Evolutionary conservation across 1,140 invertebrate species (phyloP).

Genomic region (Centruroides vittatus): DNA sequence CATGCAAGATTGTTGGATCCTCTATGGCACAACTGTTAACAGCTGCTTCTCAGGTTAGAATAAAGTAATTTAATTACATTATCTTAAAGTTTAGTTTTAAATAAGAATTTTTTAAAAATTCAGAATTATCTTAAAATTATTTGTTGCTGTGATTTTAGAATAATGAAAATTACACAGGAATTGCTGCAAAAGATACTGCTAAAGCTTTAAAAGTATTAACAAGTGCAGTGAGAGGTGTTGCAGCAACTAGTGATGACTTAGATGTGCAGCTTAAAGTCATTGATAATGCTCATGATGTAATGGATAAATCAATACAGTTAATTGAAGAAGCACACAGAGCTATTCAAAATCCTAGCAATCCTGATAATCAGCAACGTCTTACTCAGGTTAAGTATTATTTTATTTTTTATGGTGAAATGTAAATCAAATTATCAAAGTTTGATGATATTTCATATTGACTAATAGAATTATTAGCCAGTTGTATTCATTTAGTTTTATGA

Average conservation of each 20-base stretch:
- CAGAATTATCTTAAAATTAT: too few species aligned
- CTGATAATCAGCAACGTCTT: constrained; percentile 41
- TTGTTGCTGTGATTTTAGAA: constrained; percentile 32
- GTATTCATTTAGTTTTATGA: too few species aligned
- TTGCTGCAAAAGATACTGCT: constrained; percentile 63
- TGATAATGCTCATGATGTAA: constrained; percentile 57
- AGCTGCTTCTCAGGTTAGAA: constrained; percentile 44
- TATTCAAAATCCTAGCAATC: constrained; percentile 41
- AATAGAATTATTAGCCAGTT: too few species aligned
- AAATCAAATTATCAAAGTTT: too few species aligned
- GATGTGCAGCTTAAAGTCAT: constrained; percentile 47
- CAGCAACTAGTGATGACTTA: constrained; percentile 44
- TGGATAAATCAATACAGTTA: constrained; percentile 52
- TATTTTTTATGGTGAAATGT: too few species aligned
- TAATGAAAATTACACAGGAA: constrained; percentile 65
- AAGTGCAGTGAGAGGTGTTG: constrained; percentile 51
- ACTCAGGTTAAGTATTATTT: constrained; percentile 24
- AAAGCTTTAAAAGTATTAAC: constrained; percentile 52
- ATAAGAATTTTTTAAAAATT: too few species aligned
- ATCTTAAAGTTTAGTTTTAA: too few species aligned
- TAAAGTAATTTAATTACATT: too few species aligned
- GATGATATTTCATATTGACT: too few species aligned
- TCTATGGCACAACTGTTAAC: constrained; percentile 65
- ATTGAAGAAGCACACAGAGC: constrained; percentile 59
- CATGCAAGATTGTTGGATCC: constrained; percentile 46